Conservation (phyloP, 2,888 invertebrate species). For the Xylota sylvarum region DNA sequence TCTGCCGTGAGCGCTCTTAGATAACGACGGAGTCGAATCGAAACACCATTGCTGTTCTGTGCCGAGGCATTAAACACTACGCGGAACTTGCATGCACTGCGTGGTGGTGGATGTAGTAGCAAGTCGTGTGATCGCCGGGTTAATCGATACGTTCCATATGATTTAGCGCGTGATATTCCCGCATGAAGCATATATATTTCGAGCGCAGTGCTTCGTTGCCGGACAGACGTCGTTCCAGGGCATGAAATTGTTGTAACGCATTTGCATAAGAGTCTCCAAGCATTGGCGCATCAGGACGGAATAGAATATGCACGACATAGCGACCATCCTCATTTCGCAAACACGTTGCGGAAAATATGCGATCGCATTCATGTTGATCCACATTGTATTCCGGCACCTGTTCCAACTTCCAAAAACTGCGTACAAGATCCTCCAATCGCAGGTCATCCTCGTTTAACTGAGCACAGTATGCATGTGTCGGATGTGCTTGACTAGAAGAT, state of each 20-base stretch:
- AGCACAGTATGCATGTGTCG: neutral
- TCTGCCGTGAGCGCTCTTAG: no score
- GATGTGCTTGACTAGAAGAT: neutral
- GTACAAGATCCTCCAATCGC: conserved; percentile 40
- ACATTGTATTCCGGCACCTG: conserved; percentile 16
- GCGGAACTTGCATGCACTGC: no score
- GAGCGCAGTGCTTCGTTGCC: neutral
- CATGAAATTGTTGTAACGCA: conserved; percentile 33
- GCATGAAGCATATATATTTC: no score
- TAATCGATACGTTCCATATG: no score
- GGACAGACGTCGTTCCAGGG: conserved; percentile 21
- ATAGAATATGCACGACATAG: conserved; percentile 47
- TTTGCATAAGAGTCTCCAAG: conserved; percentile 10
- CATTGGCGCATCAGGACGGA: conserved; percentile 20
- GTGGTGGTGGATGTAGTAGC: no score
- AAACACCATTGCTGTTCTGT: no score
- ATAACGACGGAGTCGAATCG: no score
- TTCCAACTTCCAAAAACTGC: conserved; percentile 51
- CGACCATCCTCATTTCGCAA: conserved; percentile 11
- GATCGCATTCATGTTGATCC: conserved; percentile 22
- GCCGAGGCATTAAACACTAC: no score
- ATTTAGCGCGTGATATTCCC: no score
- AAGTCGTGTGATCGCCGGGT: no score
- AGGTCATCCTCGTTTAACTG: neutral
- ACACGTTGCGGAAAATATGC: conserved; percentile 24